These are phyloP conservation scores for Bufo gargarizans DNA, from an alignment of 2,113 vertebrate genomes.

Conservation along the genomic window DNA sequence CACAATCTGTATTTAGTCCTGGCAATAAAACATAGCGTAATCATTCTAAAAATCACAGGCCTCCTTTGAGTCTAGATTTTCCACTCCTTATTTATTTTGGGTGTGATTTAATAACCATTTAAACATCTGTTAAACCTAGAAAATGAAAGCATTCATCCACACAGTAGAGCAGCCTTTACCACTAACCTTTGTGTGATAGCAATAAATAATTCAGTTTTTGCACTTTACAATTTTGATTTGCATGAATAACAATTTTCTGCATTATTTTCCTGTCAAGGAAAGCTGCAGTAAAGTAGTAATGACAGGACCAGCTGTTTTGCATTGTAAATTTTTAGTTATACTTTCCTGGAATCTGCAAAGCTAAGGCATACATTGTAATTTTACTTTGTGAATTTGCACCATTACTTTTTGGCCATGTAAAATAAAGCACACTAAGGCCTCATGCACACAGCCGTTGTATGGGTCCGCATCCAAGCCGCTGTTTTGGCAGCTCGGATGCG, in stretches of 20 bases:
- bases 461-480: no score
- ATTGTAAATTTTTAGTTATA: background rate
- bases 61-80: conserved; percentile 13
- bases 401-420: background rate
- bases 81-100: conserved; percentile 30
- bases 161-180: background rate
- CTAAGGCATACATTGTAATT: background rate
- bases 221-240: conserved; percentile 20
- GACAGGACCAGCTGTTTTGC: background rate
- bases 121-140: conserved; percentile 23
- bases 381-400: background rate
- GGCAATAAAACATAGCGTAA: background rate
- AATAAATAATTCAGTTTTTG: background rate
- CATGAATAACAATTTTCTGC: conserved; percentile 1
- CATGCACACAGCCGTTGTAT: no score
- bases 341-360: background rate
- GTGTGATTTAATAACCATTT: conserved; percentile 19
- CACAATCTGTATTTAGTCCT: conserved; percentile 19
- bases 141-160: conserved; percentile 5
- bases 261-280: background rate
- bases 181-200: conserved; percentile 1
- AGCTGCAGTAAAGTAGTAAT: background rate
- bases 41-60: conserved; percentile 13
- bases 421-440: no score
- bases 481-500: no score